phyloP scores from a whole-genome alignment of 2,113 vertebrate genomes.

The Pseudorhombus dupliciocellatus region DNA sequence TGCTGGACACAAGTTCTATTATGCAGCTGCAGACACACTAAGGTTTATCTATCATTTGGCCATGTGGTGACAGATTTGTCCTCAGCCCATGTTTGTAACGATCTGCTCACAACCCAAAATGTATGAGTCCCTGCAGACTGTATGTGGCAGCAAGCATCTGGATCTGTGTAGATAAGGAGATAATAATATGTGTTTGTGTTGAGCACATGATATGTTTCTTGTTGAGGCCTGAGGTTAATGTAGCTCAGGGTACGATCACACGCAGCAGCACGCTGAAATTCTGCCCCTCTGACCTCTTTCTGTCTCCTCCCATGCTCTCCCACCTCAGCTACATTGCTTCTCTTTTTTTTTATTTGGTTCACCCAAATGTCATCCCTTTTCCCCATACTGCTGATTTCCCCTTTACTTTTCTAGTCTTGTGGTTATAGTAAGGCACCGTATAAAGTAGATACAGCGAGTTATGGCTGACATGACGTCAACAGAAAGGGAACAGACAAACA shows the following conservation, averaged over 20 bases:
- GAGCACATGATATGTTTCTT: neutral
- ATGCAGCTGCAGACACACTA: too few relatives aligned
- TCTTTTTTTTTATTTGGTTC: constrained; percentile 4
- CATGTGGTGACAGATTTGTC: neutral
- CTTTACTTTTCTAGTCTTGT: neutral
- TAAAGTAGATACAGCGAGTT: neutral
- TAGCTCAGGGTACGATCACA: neutral
- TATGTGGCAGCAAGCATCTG: too few relatives aligned
- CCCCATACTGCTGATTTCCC: neutral
- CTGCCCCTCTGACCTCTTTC: constrained; percentile 1
- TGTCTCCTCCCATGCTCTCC: neutral
- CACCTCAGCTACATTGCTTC: neutral
- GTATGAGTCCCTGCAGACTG: neutral
- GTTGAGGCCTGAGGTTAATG: neutral
- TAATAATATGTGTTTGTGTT: neutral
- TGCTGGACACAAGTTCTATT: too few relatives aligned
- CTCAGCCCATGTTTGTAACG: neutral
- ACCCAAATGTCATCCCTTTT: neutral
- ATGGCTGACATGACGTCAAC: neutral
- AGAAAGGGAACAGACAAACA: neutral
- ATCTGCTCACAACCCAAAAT: neutral
- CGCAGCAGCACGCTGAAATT: constrained; percentile 9
- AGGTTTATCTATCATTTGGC: too few relatives aligned
- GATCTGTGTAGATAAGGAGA: too few relatives aligned
- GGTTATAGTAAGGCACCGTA: neutral